Conservation (phyloP, 2,888 invertebrate species). For the Brachypterus glaber region DNA sequence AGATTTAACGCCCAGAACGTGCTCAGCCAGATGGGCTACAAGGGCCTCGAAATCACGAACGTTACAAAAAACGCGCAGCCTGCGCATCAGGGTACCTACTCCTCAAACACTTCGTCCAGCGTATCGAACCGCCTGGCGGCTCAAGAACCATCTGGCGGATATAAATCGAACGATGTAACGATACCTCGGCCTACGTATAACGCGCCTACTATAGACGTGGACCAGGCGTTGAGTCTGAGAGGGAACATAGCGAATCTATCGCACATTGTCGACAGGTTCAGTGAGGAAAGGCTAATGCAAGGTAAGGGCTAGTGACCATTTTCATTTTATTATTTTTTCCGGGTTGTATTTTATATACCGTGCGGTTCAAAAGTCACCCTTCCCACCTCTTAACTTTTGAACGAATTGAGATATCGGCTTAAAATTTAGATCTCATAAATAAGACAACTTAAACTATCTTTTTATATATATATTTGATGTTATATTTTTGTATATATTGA, state of each 20-base stretch:
- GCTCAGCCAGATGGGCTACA: conserved; percentile 22
- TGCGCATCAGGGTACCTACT: conserved; percentile 18
- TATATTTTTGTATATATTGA: too few species aligned
- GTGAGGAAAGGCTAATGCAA: conserved; percentile 48
- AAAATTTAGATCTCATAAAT: too few species aligned
- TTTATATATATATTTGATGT: too few species aligned
- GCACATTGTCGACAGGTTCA: conserved; percentile 50
- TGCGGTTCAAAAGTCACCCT: too few species aligned
- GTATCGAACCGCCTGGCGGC: conserved; percentile 10
- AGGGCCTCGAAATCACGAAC: conserved; percentile 21
- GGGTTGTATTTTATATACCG: too few species aligned
- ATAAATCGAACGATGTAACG: conserved; percentile 22
- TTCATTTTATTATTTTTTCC: too few species aligned
- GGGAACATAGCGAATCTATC: conserved; percentile 49
- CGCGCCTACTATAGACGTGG: conserved; percentile 32
- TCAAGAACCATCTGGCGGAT: conserved; percentile 2
- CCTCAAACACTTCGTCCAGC: conserved; percentile 12
- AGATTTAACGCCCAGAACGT: conserved; percentile 20
- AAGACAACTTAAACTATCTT: too few species aligned
- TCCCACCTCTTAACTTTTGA: too few species aligned
- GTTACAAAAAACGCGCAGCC: conserved; percentile 7
- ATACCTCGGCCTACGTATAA: conserved; percentile 28
- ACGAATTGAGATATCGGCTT: too few species aligned
- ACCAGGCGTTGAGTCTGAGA: conserved; percentile 39
- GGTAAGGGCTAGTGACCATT: too few species aligned